Evolutionary conservation across 2,113 vertebrate genomes (phyloP), one percentile per base, ranked within the genome.

Genomic region (Brachirus orientalis): DNA sequence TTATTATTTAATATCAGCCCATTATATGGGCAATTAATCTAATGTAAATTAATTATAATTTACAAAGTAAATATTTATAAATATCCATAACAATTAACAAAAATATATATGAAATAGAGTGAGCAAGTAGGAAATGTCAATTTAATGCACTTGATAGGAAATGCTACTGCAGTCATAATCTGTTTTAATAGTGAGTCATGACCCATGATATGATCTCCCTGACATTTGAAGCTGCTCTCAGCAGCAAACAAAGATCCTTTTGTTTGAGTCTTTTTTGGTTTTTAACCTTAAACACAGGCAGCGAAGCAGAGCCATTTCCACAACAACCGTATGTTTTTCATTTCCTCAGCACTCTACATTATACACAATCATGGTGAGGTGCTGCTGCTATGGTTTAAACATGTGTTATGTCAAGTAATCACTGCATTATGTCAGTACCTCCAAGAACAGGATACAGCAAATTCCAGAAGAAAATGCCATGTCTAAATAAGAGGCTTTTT

Each of bases 141-240:
- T 78, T 50, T 66, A 65, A 82, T 74, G 50, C 79, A 64, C 56
- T 33, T 72, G 65, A 78, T 61, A 57, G 62, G 77, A 82, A 84
- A 58, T 50, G 63, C 60, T 63, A 51, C 72, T 74, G 61, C 69
- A 69, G 35, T 82, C 35, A 63, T 82, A 86, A 85, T 88, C 79
- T 50, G 36, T 57, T n/a, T n/a, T 87, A 77, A 88, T 74, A 67
- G 36, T 83, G 75, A 88, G 44, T 84, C 77, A 56, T 48, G 69
- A 79, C 82, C 79, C 77, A 63, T 68, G 65, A 69, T 46, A 59
- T 70, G 79, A 87, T 88, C 75, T 75, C 37, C 7, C 77, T 74
- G 56, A 70, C 65, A 77, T 87, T 88, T 79, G 79, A 89, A 89
- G 86, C 83, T 36, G 76, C 63, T 78, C 58, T 51, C 8, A 18